Evolutionary conservation across 23 tunicate species (phyloP).

Genomic region (Botrylloides violaceus): DNA sequence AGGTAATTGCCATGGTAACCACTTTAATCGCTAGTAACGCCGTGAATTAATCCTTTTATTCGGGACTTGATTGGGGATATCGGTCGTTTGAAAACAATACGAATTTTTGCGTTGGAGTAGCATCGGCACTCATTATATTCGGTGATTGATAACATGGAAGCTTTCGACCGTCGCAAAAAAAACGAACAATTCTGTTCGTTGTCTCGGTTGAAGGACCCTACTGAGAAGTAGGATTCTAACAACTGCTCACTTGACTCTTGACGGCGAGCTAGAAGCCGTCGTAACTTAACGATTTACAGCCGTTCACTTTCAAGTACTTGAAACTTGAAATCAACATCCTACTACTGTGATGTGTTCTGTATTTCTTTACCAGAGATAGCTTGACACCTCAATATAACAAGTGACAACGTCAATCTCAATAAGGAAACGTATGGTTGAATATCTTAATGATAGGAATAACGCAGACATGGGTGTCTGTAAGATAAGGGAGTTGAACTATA

Average conservation of each 20-base stretch:
- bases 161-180: neutral
- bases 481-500: too few species aligned
- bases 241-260: neutral
- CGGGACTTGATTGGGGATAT: neutral
- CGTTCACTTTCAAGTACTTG: neutral
- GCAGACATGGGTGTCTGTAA: too few species aligned
- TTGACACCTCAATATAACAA: too few species aligned
- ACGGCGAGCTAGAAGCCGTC: neutral
- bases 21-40: too few species aligned
- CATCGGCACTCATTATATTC: neutral
- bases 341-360: too few species aligned
- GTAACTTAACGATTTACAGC: neutral
- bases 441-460: too few species aligned
- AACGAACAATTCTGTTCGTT: neutral
- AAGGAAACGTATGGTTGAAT: too few species aligned
- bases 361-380: too few species aligned
- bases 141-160: neutral
- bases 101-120: neutral
- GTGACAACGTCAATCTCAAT: too few species aligned
- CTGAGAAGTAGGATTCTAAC: neutral
- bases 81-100: neutral
- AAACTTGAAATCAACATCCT: neutral
- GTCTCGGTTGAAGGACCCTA: neutral
- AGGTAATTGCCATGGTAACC: too few species aligned
- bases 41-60: neutral